Percentiles rank a stretch among this genome's conserved stretches.
These are phyloP conservation scores for Synodontis membranacea DNA, from an alignment of 2,113 vertebrate genomes.

Conservation along the genomic window DNA sequence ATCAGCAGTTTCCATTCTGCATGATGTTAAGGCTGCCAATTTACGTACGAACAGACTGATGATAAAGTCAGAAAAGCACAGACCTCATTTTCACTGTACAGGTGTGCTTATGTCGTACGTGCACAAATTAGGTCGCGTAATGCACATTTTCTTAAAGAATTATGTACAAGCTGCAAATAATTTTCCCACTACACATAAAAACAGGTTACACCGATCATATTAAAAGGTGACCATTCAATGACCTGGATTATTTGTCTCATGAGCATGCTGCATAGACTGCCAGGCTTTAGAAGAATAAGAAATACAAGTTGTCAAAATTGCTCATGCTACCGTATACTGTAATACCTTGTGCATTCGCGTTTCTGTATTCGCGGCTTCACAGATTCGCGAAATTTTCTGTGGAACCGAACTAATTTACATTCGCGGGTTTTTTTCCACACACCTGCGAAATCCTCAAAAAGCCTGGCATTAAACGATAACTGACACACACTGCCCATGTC, in stretches of 20 bases:
- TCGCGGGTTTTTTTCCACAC: no score
- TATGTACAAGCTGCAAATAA: background rate
- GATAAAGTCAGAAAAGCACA: background rate
- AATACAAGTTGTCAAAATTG: background rate
- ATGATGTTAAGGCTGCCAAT: background rate
- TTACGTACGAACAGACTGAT: background rate
- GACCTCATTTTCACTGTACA: no score
- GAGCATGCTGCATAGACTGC: background rate
- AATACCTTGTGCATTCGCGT: no score
- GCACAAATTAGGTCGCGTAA: background rate
- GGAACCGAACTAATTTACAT: no score
- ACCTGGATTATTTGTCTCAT: background rate
- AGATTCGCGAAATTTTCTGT: no score
- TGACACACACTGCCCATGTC: no score
- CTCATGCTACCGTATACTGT: background rate
- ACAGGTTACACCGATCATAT: background rate
- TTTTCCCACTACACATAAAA: background rate
- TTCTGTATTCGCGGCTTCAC: no score
- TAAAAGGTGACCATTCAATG: background rate
- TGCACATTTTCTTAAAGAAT: background rate
- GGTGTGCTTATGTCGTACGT: background rate
- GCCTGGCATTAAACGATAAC: no score
- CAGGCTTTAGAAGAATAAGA: background rate
- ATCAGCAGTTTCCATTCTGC: background rate
- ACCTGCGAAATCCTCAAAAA: no score